Base-by-base conservation (phyloP, 2,797 vertebrate genomes). In the Sparus aurata region DNA sequence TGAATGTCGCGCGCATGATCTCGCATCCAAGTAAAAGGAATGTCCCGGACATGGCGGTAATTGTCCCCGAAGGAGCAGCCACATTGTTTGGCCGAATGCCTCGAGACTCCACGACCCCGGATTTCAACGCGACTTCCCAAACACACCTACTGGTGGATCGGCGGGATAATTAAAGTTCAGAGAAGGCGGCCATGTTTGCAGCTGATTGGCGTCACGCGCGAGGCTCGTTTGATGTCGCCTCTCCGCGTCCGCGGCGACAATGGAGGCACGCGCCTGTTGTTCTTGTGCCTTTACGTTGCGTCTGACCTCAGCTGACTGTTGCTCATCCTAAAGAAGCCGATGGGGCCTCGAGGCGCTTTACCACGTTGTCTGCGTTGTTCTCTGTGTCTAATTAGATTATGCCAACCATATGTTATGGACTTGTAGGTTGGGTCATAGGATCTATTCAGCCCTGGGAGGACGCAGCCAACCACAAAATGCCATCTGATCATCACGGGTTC, bases 321-420 rank as follows among this genome's bases (percentile, higher is more conserved):
- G 54, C 53, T 85, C 65, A 62, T 84, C 83, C 58, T 52, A 17
- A 50, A 38, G 75, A 61, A 47, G 25, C 30, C 66, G 25, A 25
- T 3, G 2, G 7, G 53, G 41, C 73, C 80, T 69, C 20, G 16
- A 38, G 77, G 81, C 46, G 27, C 73, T 73, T 43, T n/a, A 52
- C 63, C 60, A 12, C 25, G 45, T 69, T 34, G 62, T 57, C 79
- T 71, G 80, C 71, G 73, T 78, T 79, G 72, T 74, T 8, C 20
- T 49, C 75, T 69, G 22, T 80, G 75, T 74, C 82, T 92, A 91
- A 91, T 93, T 88, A 77, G 86, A 91, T 90, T 79, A 90, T 62
- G 62, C 59, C 75, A 67, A 49, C 79, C 81, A 77, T 87, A 87
- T 89, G 92, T 82, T 73, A 20, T 67, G 66, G 83, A 77, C 68